Evolutionary conservation across 2,888 invertebrate species (phyloP).

Genomic region (Lasiommata megera): DNA sequence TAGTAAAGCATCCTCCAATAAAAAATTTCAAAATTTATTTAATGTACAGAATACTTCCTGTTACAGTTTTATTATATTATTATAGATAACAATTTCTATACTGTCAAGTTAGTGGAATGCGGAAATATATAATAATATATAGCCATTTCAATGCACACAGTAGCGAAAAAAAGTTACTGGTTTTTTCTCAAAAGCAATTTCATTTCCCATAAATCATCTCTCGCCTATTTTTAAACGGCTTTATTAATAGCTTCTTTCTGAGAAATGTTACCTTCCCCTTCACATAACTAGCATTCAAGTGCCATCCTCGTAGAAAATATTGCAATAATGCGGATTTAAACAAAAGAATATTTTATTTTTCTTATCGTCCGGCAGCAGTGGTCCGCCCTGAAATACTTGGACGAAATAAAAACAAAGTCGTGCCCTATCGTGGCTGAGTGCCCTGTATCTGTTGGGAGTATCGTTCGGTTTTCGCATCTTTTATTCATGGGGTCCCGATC

Average conservation of each 20-base stretch:
- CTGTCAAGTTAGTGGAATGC: too few species aligned
- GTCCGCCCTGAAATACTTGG: conserved; percentile 54
- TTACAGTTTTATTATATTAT: too few species aligned
- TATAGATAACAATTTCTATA: too few species aligned
- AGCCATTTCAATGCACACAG: too few species aligned
- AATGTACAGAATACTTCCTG: too few species aligned
- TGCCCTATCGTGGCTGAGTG: conserved; percentile 48
- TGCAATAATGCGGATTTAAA: conserved; percentile 39
- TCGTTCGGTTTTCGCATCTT: conserved; percentile 60
- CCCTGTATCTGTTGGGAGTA: conserved; percentile 50
- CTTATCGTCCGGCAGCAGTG: conserved; percentile 41
- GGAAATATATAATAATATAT: too few species aligned
- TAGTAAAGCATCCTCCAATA: too few species aligned
- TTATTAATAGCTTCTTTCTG: background rate
- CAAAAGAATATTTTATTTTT: conserved; percentile 41
- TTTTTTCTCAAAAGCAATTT: background rate
- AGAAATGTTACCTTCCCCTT: background rate
- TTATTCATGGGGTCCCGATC: conserved; percentile 67
- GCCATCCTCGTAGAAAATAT: conserved; percentile 29
- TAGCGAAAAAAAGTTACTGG: background rate
- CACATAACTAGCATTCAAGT: conserved; percentile 22
- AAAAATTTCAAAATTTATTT: too few species aligned
- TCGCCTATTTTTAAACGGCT: background rate
- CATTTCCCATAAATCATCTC: background rate
- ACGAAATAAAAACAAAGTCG: conserved; percentile 56